Percentiles rank a stretch among this genome's conserved stretches.
These are phyloP conservation scores for Ctenoplectra terminalis DNA, from an alignment of 1,140 invertebrate species.

Conservation along the genomic window DNA sequence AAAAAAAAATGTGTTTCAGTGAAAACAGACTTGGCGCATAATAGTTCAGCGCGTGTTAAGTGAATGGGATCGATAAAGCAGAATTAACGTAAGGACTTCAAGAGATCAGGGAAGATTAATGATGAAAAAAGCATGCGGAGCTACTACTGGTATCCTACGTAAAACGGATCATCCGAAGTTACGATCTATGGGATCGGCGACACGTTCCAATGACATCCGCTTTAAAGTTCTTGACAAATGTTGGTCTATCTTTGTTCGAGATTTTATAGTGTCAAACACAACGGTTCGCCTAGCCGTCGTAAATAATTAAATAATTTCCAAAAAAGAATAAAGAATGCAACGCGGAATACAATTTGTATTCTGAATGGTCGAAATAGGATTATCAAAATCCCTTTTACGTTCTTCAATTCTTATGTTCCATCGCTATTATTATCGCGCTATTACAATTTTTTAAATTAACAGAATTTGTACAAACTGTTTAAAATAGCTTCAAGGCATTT, in stretches of 20 bases:
- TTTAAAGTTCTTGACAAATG: not conserved
- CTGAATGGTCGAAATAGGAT: too few species aligned
- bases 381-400: too few species aligned
- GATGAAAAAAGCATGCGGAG: conserved; percentile 13
- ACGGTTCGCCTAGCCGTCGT: too few species aligned
- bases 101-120: conserved; percentile 39
- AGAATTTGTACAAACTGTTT: too few species aligned
- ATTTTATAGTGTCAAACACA: not conserved
- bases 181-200: conserved; percentile 47
- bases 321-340: too few species aligned
- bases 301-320: too few species aligned
- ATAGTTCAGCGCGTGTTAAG: not conserved
- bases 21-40: not conserved
- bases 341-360: too few species aligned
- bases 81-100: conserved; percentile 20
- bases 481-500: too few species aligned
- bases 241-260: not conserved
- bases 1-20: not conserved
- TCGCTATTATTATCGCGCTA: too few species aligned
- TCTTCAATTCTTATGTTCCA: too few species aligned
- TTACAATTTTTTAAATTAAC: too few species aligned
- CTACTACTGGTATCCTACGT: conserved; percentile 13
- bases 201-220: not conserved
- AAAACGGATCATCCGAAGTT: conserved; percentile 54
- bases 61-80: conserved; percentile 33